phyloP scores from a whole-genome alignment of 1,140 invertebrate genomes.

The Drosophila asahinai region DNA sequence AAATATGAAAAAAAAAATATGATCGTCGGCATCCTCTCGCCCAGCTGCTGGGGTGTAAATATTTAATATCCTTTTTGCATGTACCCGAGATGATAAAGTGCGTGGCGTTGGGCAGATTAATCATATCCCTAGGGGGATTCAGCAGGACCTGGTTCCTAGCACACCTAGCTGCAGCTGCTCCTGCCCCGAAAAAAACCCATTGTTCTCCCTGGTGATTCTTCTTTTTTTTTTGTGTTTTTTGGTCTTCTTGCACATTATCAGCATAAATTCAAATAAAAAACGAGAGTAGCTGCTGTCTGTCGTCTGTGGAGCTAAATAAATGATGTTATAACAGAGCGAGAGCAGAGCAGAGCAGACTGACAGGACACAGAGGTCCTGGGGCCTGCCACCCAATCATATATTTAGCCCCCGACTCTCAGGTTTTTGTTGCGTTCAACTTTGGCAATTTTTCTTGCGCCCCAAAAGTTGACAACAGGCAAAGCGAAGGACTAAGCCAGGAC shows the following conservation, averaged over 20 bases:
- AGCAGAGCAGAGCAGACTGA: slow-evolving; percentile 46
- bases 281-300: slow-evolving; percentile 55
- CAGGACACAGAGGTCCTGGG: slow-evolving; percentile 62
- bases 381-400: slow-evolving; percentile 61
- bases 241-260: slow-evolving; percentile 69
- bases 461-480: slow-evolving; percentile 69
- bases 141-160: slow-evolving; percentile 19
- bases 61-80: slow-evolving; percentile 72
- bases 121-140: slow-evolving; percentile 48
- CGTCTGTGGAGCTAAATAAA: slow-evolving; percentile 75
- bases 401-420: slow-evolving; percentile 3
- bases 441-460: slow-evolving; percentile 72
- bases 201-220: slow-evolving; percentile 38
- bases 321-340: slow-evolving; percentile 78
- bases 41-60: slow-evolving; percentile 65
- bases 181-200: slow-evolving; percentile 39
- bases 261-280: slow-evolving; percentile 82
- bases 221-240: slow-evolving; percentile 21
- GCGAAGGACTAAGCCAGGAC: slow-evolving; percentile 69
- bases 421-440: slow-evolving; percentile 45
- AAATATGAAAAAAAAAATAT: slow-evolving; percentile 50
- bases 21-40: slow-evolving; percentile 14
- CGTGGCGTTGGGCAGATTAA: slow-evolving; percentile 74
- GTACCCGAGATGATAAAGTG: slow-evolving; percentile 69
- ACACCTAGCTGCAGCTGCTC: slow-evolving; percentile 41